Base-by-base conservation (phyloP, 2,888 invertebrate genomes). In the Caenorhabditis virilis region DNA sequence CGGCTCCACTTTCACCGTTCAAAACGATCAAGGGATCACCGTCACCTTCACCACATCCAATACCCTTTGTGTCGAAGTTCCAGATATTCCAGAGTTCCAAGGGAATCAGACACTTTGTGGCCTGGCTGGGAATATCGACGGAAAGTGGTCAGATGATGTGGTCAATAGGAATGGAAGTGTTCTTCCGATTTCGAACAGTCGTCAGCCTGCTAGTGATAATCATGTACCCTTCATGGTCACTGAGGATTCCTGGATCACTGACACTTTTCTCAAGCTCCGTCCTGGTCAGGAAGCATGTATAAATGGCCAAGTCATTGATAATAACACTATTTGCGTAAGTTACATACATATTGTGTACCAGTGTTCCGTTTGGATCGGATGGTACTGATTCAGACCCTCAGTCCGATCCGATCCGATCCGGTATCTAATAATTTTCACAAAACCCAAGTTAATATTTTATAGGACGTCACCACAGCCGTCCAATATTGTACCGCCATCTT, bases 111-210 rank as follows among this genome's bases (percentile, higher is more conserved):
- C 70, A 9, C 63, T 78, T 6, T 78, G 78, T 33, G 78, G 78
- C 39, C 42, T 78, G 43, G 74, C 70, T 9, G 78, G 78, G 46
- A 78, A 75, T 48, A 65, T 74, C 23, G 74, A 78, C 50, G 67
- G 68, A 45, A 66, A 63, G 46, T 71, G 64, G 55, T 47, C 54
- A 36, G 69, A 78, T 54, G 78, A 78, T 30, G 68, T 73, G 16
- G 59, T 58, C 2, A 53, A 61, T 35, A 39, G 42, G 50, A 60
- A 69, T 38, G 69, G 70, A 54, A 57, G 63, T 5, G 55, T 64
- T 4, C 35, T 64, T 38, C 52, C 50, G 11, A 54, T 64, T 36
- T 49, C 48, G 11, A 64, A 45, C 5, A 39, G 30, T 15, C 54
- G 55, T 16, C 55, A 54, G 39, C 67, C 68, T 25, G 55, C 58